Evolutionary conservation across 2,797 vertebrate species (phyloP).

Genomic region (Paguma larvata): DNA sequence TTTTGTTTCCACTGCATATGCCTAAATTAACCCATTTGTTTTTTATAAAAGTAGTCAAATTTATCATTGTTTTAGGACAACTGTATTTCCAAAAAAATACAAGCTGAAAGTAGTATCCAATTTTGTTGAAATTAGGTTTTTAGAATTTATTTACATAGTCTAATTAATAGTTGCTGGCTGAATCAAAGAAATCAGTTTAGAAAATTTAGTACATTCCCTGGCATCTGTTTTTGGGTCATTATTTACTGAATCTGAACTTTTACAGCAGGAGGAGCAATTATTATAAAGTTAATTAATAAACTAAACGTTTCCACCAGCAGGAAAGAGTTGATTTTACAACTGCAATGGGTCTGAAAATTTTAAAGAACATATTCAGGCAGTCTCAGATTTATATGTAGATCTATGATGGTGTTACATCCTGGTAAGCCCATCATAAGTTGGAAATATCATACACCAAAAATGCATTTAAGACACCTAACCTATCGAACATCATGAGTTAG

Average conservation of each 20-base stretch:
- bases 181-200: constrained; percentile 39
- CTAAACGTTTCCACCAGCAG: background rate
- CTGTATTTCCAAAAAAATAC: background rate
- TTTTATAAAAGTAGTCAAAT: constrained; percentile 31
- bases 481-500: background rate
- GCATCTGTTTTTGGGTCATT: constrained; percentile 37
- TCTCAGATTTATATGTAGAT: background rate
- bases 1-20: background rate
- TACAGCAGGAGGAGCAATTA: constrained; percentile 34
- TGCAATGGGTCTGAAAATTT: constrained; percentile 14
- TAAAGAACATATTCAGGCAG: constrained; percentile 12
- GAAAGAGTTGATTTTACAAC: constrained; percentile 1
- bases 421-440: background rate
- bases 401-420: background rate
- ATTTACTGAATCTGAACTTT: constrained; percentile 39
- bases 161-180: constrained; percentile 48
- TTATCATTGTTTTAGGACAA: background rate
- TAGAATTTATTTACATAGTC: constrained; percentile 23
- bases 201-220: constrained; percentile 32
- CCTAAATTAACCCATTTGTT: background rate
- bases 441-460: background rate
- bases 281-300: constrained; percentile 63
- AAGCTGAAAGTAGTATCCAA: background rate
- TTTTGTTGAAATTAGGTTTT: constrained; percentile 17
- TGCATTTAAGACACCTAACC: background rate